Conservation (phyloP, 2,888 invertebrate genomes). For the Mylabris sibirica region DNA sequence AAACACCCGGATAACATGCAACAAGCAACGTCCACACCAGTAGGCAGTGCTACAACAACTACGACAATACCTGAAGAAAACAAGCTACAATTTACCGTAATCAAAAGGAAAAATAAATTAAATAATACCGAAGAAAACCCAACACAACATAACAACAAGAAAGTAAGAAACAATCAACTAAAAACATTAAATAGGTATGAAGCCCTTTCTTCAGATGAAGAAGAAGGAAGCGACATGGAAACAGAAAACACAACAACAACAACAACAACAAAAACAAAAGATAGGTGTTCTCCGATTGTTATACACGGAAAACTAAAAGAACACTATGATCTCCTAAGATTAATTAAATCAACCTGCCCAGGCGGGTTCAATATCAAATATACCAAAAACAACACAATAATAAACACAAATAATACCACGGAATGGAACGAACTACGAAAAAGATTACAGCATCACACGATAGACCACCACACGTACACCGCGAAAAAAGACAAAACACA, state of each 20-base stretch:
- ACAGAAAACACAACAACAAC: neutral
- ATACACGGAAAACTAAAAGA: constrained; percentile 14
- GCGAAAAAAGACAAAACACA: constrained; percentile 16
- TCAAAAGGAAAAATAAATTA: neutral
- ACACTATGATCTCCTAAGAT: neutral
- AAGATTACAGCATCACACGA: neutral
- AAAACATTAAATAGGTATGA: neutral
- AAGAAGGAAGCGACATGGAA: neutral
- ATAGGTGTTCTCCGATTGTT: constrained; percentile 1
- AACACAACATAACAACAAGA: neutral
- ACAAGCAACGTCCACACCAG: too few relatives aligned
- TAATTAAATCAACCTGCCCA: neutral
- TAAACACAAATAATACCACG: neutral
- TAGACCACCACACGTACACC: constrained; percentile 16
- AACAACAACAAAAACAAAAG: neutral
- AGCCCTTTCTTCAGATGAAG: neutral
- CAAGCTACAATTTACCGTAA: neutral
- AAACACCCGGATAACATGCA: too few relatives aligned
- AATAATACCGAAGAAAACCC: neutral
- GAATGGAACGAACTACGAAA: neutral
- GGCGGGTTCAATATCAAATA: constrained; percentile 13
- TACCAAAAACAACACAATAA: constrained; percentile 15
- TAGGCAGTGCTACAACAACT: neutral
- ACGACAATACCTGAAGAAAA: neutral
- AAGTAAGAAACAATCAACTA: neutral